A percentile compares a stretch with the other conserved stretches of the same genome.
phyloP scores from a whole-genome alignment of 2,888 invertebrate species.

The Acanthosoma haemorrhoidale region DNA sequence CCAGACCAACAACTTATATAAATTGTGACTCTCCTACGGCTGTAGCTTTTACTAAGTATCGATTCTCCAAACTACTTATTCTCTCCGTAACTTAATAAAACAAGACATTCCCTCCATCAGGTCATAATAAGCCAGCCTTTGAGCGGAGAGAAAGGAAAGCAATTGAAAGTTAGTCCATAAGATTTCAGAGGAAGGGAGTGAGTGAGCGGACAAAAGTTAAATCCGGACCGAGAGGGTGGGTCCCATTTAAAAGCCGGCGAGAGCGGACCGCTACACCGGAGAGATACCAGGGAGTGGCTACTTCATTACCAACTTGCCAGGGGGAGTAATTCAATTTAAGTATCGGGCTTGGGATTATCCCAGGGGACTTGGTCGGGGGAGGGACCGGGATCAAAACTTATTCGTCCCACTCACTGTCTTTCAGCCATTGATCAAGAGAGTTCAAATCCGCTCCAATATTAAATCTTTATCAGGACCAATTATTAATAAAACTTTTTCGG shows the following conservation, averaged over 20 bases:
- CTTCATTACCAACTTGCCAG: constrained; percentile 18
- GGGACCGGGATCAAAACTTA: background rate
- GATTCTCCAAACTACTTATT: too few species aligned
- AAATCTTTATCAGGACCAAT: background rate
- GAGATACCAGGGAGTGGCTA: too few species aligned
- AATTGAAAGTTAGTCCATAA: constrained; percentile 10
- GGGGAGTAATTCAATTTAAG: constrained; percentile 22
- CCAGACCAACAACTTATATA: too few species aligned
- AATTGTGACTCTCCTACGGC: too few species aligned
- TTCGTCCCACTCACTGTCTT: background rate
- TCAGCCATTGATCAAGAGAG: background rate
- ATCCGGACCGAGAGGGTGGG: background rate
- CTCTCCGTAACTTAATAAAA: background rate
- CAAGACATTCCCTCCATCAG: background rate
- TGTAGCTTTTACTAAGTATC: too few species aligned
- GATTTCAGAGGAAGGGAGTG: constrained; percentile 3
- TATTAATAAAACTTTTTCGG: background rate
- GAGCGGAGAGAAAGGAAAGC: background rate
- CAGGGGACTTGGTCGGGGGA: background rate
- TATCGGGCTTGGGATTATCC: constrained; percentile 6
- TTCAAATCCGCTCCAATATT: background rate
- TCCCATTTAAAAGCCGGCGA: constrained; percentile 12
- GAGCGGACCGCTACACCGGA: background rate
- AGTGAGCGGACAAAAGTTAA: constrained; percentile 17
- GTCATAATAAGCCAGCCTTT: background rate